Conservation (phyloP, 92 coral and sea anemone genomes). For the Umimayanthus kanabou region DNA sequence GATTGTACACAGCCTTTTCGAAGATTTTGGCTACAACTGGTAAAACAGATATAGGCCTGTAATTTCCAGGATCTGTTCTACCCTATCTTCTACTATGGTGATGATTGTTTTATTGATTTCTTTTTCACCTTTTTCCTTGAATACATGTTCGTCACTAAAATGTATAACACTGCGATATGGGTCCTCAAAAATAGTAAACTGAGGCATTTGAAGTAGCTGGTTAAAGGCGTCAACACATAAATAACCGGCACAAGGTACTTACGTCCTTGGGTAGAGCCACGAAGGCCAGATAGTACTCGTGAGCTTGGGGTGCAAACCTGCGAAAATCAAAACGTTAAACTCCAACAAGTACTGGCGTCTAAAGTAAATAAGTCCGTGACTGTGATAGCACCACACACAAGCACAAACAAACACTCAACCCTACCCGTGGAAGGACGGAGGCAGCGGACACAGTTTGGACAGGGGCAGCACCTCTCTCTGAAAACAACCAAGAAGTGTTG, state of each 20-base stretch:
- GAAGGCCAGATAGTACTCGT: slow-evolving; percentile 84
- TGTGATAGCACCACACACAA: not conserved
- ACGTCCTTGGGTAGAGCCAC: slow-evolving; percentile 87
- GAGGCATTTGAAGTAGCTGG: not conserved
- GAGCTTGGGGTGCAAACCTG: slow-evolving; percentile 92
- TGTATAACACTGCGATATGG: no score
- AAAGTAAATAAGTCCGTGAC: not conserved
- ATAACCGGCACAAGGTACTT: slow-evolving; percentile 47
- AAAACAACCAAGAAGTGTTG: not conserved
- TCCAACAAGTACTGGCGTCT: not conserved
- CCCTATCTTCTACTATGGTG: no score
- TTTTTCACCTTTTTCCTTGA: not conserved
- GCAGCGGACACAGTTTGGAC: slow-evolving; percentile 82
- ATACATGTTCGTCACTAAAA: not conserved
- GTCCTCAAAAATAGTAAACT: no score
- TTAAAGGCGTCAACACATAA: not conserved
- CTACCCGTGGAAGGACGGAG: slow-evolving; percentile 86
- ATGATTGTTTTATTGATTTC: no score
- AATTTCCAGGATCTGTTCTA: no score
- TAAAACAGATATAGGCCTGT: no score
- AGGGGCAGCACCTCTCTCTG: slow-evolving; percentile 89
- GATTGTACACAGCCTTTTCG: no score
- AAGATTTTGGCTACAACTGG: no score
- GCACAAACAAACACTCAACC: not conserved
- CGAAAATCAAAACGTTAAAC: slow-evolving; percentile 11